Conservation (phyloP, 2,113 vertebrate genomes). For the Uria aalge region DNA sequence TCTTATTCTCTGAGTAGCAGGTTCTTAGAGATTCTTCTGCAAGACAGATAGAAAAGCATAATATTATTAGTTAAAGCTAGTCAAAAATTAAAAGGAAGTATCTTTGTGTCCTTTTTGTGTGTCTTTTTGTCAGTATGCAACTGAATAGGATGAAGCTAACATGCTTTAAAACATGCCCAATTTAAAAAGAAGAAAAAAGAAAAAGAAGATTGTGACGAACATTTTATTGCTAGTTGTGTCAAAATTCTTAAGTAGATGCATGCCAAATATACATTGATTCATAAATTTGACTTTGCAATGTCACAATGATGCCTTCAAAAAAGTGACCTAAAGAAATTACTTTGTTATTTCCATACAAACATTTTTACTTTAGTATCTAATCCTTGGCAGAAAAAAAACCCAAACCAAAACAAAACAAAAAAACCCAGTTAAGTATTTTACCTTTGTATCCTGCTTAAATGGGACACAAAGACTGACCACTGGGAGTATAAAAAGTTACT, state of each 20-base stretch:
- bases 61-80: background rate
- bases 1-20: background rate
- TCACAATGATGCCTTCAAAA: background rate
- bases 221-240: background rate
- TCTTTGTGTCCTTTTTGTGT: background rate
- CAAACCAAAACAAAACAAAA: too few species aligned
- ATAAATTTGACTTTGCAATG: background rate
- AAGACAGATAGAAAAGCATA: background rate
- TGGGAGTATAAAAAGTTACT: background rate
- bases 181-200: background rate
- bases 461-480: background rate
- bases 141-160: background rate
- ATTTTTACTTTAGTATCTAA: background rate
- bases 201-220: background rate
- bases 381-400: background rate
- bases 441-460: background rate
- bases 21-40: background rate
- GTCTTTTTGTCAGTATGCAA: background rate
- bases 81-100: accelerated
- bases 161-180: accelerated
- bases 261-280: background rate
- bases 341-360: background rate
- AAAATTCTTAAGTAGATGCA: background rate
- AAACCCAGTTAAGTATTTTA: background rate
- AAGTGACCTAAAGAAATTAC: background rate